Evolutionary conservation across 2,797 vertebrate species (phyloP).

Genomic region (Megalops cyprinoides): DNA sequence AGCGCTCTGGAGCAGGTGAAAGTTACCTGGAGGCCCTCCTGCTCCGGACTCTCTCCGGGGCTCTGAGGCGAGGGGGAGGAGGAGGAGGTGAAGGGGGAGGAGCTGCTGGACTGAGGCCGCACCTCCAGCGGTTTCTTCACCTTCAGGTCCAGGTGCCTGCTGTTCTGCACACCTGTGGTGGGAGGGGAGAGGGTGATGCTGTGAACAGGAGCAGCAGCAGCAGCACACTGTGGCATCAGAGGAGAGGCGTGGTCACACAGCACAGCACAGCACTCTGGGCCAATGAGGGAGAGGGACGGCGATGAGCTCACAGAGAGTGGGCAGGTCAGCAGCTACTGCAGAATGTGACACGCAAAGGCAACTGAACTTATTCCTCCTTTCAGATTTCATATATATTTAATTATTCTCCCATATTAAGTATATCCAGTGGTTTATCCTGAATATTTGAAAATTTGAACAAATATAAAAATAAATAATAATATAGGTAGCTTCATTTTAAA

Average conservation of each 20-base stretch:
- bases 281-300: neutral
- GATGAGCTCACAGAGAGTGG: neutral
- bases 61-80: slow-evolving; percentile 76
- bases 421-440: no score
- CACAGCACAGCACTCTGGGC: neutral
- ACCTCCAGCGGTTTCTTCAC: slow-evolving; percentile 86
- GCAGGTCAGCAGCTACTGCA: neutral
- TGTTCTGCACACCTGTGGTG: slow-evolving; percentile 82
- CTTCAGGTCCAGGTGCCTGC: slow-evolving; percentile 87
- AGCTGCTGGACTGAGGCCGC: slow-evolving; percentile 82
- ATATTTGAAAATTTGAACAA: no score
- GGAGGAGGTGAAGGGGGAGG: slow-evolving; percentile 76
- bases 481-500: no score
- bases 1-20: neutral
- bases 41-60: slow-evolving; percentile 75
- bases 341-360: neutral
- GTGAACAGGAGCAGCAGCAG: no score
- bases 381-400: no score
- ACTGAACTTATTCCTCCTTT: no score
- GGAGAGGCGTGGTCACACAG: no score
- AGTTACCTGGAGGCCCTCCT: slow-evolving; percentile 72
- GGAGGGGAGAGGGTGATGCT: neutral
- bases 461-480: no score
- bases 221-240: no score
- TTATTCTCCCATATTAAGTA: no score